Evolutionary conservation across 2,113 vertebrate species (phyloP).

Genomic region (Neodon shergylaensis): DNA sequence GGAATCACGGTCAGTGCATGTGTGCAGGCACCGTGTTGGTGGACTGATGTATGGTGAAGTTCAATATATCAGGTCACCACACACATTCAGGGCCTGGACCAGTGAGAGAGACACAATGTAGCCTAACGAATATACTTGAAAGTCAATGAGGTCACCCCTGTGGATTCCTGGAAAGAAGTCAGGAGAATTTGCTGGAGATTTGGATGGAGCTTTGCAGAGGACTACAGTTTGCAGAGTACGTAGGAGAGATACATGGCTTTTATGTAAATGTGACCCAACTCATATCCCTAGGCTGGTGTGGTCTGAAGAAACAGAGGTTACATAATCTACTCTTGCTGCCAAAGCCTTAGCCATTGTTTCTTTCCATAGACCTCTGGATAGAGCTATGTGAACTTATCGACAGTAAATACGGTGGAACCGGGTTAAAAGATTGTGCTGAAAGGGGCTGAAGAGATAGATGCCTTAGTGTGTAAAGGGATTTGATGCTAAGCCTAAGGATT

Average conservation of each 20-base stretch:
- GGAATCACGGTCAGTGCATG: not conserved
- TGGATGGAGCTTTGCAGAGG: conserved; percentile 12
- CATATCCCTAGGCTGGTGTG: conserved; percentile 48
- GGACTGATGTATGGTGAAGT: rapidly evolving
- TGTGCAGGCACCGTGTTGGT: rapidly evolving
- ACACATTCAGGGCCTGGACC: not conserved
- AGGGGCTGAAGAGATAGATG: not conserved
- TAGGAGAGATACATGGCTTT: conserved; percentile 34
- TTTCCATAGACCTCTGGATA: conserved; percentile 9
- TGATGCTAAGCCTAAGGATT: not conserved
- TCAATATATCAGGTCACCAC: not conserved
- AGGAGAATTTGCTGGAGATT: not conserved
- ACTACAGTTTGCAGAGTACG: not conserved
- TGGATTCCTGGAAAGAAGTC: conserved; percentile 57
- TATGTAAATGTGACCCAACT: conserved; percentile 57
- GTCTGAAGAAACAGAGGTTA: conserved; percentile 61
- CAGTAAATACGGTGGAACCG: not conserved
- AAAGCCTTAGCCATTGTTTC: conserved; percentile 51
- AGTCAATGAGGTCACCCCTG: not conserved
- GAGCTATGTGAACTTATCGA: not conserved
- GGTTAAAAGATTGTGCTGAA: not conserved
- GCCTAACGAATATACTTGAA: not conserved
- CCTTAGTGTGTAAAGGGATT: not conserved
- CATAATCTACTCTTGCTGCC: not conserved
- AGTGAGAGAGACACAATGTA: not conserved